Base-by-base conservation (phyloP, 2,888 invertebrate genomes). In the Augochlorella aurata region DNA sequence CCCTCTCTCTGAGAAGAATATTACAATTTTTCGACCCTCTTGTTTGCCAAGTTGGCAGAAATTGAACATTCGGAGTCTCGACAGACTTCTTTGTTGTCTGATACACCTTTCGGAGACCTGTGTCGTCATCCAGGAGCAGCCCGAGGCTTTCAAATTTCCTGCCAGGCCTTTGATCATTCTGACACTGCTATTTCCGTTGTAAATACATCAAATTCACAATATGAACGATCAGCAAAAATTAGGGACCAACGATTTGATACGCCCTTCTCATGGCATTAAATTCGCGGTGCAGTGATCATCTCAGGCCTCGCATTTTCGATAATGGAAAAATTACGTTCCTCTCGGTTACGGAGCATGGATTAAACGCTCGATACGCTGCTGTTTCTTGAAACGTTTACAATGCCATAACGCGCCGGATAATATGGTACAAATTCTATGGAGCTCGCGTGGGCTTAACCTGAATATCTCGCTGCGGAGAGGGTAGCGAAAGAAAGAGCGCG, bases 21-120 rank as follows among this genome's bases (percentile, higher is more conserved):
- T 72, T 73, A 72, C 72, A 61, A 77, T 18, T 61, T 70, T 29
- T 16, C 44, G 47, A 2, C 24, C 29, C 12, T 16, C 38, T 47
- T 38, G 18, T 63, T n/a, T 50, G 21, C 24, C 58, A 1, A 3
- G 24, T 18, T 5, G 68, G 18, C 45, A 10, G 9, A 29, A 61
- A 61, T 61, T 61, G 61, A 61, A 61, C 61, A 61, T 29, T 24
- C 61, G 29, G 16, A 29, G 24, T 1, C 54, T 24, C 61, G 29
- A 61, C 16, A 8, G 29, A 29, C 29, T 61, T 7, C 29, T 29
- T 29, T 29, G 61, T 24, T 29, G 61, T 29, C 29, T 24, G 29
- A 8, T 24, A 2, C 29, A 61, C 3, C 29, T 8, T 16, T 61
- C 14, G 2, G 29, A 61, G 61, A 61, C 58, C 12, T 2, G 61